These are phyloP conservation scores for Stylophora pistillata DNA, from an alignment of 64 coral and sea anemone species.

Conservation along the genomic window DNA sequence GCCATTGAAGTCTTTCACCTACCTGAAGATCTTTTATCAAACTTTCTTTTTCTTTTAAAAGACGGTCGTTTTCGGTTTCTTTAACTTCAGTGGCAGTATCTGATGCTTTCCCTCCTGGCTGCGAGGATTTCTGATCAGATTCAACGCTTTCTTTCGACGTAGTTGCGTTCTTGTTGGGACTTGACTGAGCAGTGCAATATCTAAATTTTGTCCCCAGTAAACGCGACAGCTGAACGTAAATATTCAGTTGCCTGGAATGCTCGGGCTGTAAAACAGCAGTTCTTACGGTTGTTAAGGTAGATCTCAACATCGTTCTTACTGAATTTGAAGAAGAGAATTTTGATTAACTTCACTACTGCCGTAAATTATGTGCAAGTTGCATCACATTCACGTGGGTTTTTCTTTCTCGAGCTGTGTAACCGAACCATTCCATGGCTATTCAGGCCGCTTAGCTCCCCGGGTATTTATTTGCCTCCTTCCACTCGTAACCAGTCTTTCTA, in stretches of 20 bases:
- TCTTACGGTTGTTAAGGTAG: constrained; percentile 18
- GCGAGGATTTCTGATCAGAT: constrained; percentile 10
- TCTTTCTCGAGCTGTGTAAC: neutral
- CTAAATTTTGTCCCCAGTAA: constrained; percentile 30
- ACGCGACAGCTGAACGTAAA: constrained; percentile 17
- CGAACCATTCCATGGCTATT: constrained; percentile 1
- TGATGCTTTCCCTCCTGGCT: constrained; percentile 29
- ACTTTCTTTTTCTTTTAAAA: constrained; percentile 66
- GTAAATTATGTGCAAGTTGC: neutral
- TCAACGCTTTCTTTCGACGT: neutral
- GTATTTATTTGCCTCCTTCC: neutral
- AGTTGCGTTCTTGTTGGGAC: constrained; percentile 5
- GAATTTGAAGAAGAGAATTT: neutral
- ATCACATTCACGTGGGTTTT: constrained; percentile 34
- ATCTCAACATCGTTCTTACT: constrained; percentile 47
- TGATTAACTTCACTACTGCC: neutral
- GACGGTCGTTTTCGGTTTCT: constrained; percentile 59
- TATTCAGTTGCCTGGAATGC: constrained; percentile 6
- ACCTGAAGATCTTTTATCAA: constrained; percentile 85
- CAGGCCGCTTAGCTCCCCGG: neutral
- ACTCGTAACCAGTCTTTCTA: neutral
- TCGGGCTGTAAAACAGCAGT: constrained; percentile 37
- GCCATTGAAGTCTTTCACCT: neutral
- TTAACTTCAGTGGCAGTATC: constrained; percentile 44
- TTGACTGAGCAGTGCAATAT: constrained; percentile 16